These are phyloP conservation scores for Diceros bicornis DNA, from an alignment of 2,797 vertebrate genomes.

Conservation along the genomic window DNA sequence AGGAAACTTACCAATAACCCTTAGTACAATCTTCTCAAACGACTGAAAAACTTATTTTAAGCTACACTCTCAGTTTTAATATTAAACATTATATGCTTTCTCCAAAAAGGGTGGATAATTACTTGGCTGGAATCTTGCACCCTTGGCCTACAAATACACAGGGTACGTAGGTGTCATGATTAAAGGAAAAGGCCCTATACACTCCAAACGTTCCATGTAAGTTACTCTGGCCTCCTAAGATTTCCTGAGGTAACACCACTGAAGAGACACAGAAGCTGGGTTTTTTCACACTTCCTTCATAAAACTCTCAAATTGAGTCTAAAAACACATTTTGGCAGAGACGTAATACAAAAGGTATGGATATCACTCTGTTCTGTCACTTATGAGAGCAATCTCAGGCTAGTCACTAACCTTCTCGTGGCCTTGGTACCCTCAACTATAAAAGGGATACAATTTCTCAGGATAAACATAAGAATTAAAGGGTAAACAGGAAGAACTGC, in stretches of 20 bases:
- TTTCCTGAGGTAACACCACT: background rate
- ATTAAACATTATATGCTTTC: background rate
- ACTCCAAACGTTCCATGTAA: background rate
- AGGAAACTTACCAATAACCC: background rate
- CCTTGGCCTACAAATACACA: background rate
- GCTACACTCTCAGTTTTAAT: background rate
- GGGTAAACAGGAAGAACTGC: background rate
- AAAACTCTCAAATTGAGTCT: background rate
- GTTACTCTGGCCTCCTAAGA: background rate
- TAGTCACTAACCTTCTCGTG: background rate
- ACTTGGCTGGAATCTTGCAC: background rate
- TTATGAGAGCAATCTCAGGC: background rate
- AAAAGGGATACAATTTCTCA: background rate
- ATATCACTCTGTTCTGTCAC: background rate
- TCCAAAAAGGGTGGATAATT: background rate
- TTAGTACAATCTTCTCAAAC: constrained; percentile 17
- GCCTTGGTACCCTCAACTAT: background rate
- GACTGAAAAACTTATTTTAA: constrained; percentile 35
- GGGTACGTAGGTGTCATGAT: background rate
- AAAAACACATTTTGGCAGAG: background rate
- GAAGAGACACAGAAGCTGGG: background rate
- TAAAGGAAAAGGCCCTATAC: background rate
- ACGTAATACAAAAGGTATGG: background rate
- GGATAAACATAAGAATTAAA: constrained; percentile 29
- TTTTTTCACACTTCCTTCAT: background rate